Conservation (phyloP, 2,113 vertebrate species). For the Collichthys lucidus region DNA sequence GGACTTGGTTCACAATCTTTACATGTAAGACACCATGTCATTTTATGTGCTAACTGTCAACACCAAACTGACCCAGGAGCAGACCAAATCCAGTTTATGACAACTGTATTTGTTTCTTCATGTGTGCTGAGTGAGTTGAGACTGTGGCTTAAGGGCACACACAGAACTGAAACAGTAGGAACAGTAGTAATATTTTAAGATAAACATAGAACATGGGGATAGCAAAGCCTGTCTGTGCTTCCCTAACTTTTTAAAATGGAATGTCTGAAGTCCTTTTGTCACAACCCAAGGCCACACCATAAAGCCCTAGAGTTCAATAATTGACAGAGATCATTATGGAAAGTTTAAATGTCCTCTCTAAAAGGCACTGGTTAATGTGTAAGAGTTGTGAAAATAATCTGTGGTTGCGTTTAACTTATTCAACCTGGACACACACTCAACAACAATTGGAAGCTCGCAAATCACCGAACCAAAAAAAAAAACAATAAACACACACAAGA, state of each 20-base stretch:
- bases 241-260: neutral
- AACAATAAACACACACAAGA: neutral
- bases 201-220: neutral
- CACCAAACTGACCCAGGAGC: neutral
- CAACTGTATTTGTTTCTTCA: neutral
- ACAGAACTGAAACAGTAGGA: neutral
- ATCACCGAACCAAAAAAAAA: neutral
- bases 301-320: conserved; percentile 61
- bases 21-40: neutral
- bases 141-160: neutral
- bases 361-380: conserved; percentile 72
- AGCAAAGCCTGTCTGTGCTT: neutral
- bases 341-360: conserved; percentile 64
- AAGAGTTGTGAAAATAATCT: conserved; percentile 25
- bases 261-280: conserved; percentile 47
- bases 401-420: conserved; percentile 27
- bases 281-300: conserved; percentile 36
- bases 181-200: neutral
- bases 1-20: neutral
- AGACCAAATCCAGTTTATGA: neutral
- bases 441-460: neutral
- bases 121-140: neutral
- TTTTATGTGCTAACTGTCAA: neutral
- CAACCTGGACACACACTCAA: neutral
- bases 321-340: conserved; percentile 71